Percentiles rank a stretch among this genome's conserved stretches.
Evolutionary conservation across 2,113 vertebrate species (phyloP).

Genomic region (Zeus faber): DNA sequence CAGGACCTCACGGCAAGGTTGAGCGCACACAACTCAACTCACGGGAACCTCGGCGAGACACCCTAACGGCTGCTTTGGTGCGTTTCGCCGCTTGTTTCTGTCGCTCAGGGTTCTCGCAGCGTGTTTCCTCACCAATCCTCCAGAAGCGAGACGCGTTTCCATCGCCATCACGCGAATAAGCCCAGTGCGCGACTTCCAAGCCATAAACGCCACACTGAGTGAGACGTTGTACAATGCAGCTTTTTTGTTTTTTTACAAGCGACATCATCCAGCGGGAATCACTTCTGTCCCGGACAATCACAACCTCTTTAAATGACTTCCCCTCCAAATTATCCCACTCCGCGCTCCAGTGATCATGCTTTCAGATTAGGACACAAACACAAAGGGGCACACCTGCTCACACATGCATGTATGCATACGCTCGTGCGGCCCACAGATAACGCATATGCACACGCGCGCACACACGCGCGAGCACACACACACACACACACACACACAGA

Average conservation of each 20-base stretch:
- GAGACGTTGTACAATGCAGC: background rate
- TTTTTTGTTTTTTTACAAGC: background rate
- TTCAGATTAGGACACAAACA: constrained; percentile 23
- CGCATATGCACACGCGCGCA: background rate
- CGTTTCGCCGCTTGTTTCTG: no score
- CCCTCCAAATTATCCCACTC: constrained; percentile 22
- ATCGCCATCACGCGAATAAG: no score
- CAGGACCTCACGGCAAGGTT: constrained; percentile 7
- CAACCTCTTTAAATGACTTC: constrained; percentile 20
- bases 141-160: no score
- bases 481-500: constrained; percentile 9
- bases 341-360: constrained; percentile 35
- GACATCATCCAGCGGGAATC: constrained; percentile 1
- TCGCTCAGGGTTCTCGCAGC: no score
- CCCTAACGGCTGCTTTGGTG: no score
- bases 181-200: no score
- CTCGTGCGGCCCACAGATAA: background rate
- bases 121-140: no score
- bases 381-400: constrained; percentile 17
- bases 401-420: constrained; percentile 12
- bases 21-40: background rate
- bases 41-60: no score
- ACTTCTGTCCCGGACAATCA: constrained; percentile 11
- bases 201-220: no score
- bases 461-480: constrained; percentile 2